Conservation (phyloP, 2,888 invertebrate species). For the Nemoura dubitans region DNA sequence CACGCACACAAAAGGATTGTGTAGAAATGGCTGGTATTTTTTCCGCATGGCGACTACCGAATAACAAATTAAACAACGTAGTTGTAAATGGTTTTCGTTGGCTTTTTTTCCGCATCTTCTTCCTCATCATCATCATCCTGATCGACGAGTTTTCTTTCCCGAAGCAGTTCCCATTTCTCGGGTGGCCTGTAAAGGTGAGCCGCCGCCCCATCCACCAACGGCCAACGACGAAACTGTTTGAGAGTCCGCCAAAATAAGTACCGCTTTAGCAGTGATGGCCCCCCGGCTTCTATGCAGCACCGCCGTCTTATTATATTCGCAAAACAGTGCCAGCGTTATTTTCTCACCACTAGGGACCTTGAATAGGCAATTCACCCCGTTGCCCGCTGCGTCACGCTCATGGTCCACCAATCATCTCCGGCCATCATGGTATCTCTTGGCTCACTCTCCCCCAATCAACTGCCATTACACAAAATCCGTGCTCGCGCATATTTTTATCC, state of each 20-base stretch:
- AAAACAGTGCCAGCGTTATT: neutral
- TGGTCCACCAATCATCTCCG: neutral
- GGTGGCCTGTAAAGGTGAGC: neutral
- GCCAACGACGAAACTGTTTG: neutral
- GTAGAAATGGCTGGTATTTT: slow-evolving; percentile 18
- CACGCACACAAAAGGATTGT: neutral
- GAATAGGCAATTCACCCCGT: slow-evolving; percentile 47
- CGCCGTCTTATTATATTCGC: neutral
- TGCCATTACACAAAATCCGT: neutral
- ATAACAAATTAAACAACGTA: slow-evolving; percentile 27
- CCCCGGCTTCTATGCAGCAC: no score
- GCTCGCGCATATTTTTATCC: neutral
- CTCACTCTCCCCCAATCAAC: slow-evolving; percentile 28
- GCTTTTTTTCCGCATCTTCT: neutral
- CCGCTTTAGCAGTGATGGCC: neutral
- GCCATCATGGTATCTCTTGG: slow-evolving; percentile 43
- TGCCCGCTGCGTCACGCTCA: slow-evolving; percentile 38
- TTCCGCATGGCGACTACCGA: slow-evolving; percentile 31
- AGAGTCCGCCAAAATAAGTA: neutral
- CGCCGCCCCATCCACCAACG: neutral
- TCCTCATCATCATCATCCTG: neutral
- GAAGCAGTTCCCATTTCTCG: neutral
- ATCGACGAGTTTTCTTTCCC: neutral
- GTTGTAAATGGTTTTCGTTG: neutral
- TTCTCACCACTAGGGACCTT: slow-evolving; percentile 41